A percentile compares a stretch with the other conserved stretches of the same genome.
Evolutionary conservation across 2,797 vertebrate genomes (phyloP).

Genomic region (Botia kubotai): DNA sequence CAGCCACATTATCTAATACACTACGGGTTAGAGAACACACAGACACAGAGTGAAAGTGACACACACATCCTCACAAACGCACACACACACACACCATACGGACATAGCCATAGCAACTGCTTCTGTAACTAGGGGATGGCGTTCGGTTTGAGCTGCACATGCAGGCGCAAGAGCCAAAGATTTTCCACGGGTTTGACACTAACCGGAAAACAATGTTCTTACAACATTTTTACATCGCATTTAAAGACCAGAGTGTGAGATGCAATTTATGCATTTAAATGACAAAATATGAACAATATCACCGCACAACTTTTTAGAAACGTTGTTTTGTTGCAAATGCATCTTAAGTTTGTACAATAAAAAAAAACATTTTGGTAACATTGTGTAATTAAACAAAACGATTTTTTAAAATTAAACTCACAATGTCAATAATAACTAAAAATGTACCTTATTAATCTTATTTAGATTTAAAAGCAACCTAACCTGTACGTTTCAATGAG

Average conservation of each 20-base stretch:
- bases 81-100: conserved; percentile 55
- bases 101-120: conserved; percentile 64
- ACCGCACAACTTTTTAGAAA: background rate
- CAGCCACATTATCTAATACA: conserved; percentile 64
- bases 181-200: conserved; percentile 38
- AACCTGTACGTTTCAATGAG: background rate
- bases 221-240: background rate
- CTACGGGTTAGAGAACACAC: conserved; percentile 44
- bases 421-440: background rate
- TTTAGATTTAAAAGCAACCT: no score
- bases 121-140: conserved; percentile 62
- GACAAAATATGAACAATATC: background rate
- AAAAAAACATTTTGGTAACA: background rate
- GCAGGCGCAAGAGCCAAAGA: conserved; percentile 49
- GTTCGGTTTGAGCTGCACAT: conserved; percentile 52
- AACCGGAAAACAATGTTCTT: background rate
- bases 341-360: background rate
- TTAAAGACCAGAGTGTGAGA: background rate
- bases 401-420: no score
- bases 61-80: conserved; percentile 42
- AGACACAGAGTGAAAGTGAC: conserved; percentile 44
- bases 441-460: no score
- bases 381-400: no score
- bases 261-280: no score
- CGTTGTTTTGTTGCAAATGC: background rate